Percentiles rank a stretch among this genome's conserved stretches.
Conservation (phyloP, 2,888 invertebrate genomes). For the Leuctra nigra region DNA sequence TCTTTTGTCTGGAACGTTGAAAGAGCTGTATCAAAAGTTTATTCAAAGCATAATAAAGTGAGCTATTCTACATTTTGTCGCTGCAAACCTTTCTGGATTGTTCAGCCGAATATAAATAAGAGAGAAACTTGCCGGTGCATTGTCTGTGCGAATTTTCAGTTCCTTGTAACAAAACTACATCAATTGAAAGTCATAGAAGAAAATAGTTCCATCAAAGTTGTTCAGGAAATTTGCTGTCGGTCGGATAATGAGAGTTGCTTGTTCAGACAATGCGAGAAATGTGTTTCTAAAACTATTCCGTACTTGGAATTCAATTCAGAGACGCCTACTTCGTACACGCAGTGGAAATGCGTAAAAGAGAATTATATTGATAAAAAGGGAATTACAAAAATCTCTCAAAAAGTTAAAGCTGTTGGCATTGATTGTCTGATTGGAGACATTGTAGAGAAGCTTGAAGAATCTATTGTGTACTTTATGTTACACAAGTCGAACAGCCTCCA, state of each 20-base stretch:
- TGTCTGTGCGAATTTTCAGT: constrained; percentile 21
- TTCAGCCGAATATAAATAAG: constrained; percentile 17
- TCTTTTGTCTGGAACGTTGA: constrained; percentile 31
- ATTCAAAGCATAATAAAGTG: constrained; percentile 20
- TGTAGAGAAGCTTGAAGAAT: constrained; percentile 37
- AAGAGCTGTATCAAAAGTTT: constrained; percentile 32
- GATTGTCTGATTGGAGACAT: no score
- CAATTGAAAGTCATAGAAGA: constrained; percentile 16
- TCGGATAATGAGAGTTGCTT: constrained; percentile 19
- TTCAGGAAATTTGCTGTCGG: constrained; percentile 20
- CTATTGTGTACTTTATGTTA: constrained; percentile 35
- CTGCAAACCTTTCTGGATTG: constrained; percentile 33
- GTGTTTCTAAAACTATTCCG: background rate
- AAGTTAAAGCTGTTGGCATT: constrained; percentile 34
- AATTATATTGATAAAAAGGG: constrained; percentile 25
- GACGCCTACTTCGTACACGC: background rate
- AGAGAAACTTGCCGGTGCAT: background rate
- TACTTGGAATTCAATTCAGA: constrained; percentile 19
- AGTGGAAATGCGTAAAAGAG: background rate
- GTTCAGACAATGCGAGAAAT: constrained; percentile 16
- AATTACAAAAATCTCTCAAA: constrained; percentile 36
- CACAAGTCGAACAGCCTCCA: constrained; percentile 34
- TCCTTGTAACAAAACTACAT: constrained; percentile 17
- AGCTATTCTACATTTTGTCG: constrained; percentile 29
- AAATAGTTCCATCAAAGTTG: constrained; percentile 4